A percentile compares a stretch with the other conserved stretches of the same genome.
Conservation (phyloP, 35 echinoderm and acorn worm genomes). For the Ptychodera flava region DNA sequence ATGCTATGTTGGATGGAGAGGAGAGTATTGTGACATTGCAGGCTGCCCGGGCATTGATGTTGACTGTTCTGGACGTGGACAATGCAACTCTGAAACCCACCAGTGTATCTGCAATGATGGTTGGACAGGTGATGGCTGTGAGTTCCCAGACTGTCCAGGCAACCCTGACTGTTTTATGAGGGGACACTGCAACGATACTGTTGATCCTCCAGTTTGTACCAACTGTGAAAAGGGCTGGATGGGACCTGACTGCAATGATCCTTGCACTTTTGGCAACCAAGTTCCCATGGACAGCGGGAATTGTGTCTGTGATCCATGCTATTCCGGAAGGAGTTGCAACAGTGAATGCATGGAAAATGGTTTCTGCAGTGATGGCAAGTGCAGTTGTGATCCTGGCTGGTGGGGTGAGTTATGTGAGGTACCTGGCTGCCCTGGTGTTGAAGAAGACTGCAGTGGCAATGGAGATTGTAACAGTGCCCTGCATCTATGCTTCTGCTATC, state of each 20-base stretch:
- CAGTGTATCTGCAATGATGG: conserved; percentile 73
- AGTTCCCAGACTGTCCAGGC: conserved; percentile 82
- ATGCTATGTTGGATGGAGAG: conserved; percentile 62
- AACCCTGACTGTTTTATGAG: conserved; percentile 65
- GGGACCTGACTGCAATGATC: conserved; percentile 71
- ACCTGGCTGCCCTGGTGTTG: conserved; percentile 2
- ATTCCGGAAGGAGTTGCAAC: conserved; percentile 35
- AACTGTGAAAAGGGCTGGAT: conserved; percentile 66
- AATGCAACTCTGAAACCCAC: conserved; percentile 79
- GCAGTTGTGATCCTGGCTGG: conserved; percentile 41
- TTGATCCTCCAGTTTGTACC: conserved; percentile 57
- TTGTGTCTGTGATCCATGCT: conserved; percentile 74
- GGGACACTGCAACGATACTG: conserved; percentile 63
- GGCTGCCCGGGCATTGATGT: conserved; percentile 73
- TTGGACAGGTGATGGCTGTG: conserved; percentile 74
- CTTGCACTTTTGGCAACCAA: conserved; percentile 56
- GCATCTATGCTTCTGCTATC: conserved; percentile 25
- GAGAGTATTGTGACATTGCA: conserved; percentile 51
- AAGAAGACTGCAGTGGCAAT: conserved; percentile 2
- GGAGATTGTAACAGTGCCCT: conserved; percentile 24
- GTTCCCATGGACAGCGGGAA: conserved; percentile 75
- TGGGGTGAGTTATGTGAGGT: conserved; percentile 29
- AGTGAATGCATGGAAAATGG: conserved; percentile 25
- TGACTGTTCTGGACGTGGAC: conserved; percentile 83
- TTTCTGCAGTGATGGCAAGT: neutral